phyloP scores from a whole-genome alignment of 2,797 vertebrate species.

The Enteromius trimaculatus region DNA sequence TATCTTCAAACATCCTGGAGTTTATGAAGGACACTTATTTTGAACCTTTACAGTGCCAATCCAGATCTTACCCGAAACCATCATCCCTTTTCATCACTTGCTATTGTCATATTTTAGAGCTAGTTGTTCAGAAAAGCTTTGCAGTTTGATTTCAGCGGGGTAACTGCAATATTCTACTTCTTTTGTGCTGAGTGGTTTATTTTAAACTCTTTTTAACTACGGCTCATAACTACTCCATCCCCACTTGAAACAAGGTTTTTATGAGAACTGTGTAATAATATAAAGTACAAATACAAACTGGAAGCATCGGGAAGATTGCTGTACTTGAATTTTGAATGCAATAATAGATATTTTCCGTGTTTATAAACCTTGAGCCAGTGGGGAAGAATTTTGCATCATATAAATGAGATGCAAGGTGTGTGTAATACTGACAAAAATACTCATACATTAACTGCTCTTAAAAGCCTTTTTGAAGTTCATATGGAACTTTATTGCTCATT shows the following conservation, averaged over 20 bases:
- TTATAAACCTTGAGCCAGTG: slow-evolving; percentile 40
- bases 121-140: background rate
- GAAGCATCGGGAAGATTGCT: background rate
- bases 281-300: background rate
- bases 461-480: background rate
- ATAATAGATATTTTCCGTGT: background rate
- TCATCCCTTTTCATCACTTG: slow-evolving; percentile 34
- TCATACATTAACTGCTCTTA: slow-evolving; percentile 8
- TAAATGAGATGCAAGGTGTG: slow-evolving; percentile 16
- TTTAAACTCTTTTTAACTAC: background rate
- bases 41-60: background rate
- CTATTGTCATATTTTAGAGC: background rate
- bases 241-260: slow-evolving; percentile 38
- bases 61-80: background rate
- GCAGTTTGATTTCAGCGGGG: background rate
- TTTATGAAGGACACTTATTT: background rate
- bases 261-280: background rate
- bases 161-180: background rate
- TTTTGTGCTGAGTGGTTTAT: slow-evolving; percentile 1
- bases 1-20: background rate
- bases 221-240: background rate
- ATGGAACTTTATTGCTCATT: background rate
- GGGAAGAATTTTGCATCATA: slow-evolving; percentile 25
- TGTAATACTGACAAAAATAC: slow-evolving; percentile 8
- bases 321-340: background rate